Conservation (phyloP, 2,797 vertebrate species). For the Eulemur coronatus region DNA sequence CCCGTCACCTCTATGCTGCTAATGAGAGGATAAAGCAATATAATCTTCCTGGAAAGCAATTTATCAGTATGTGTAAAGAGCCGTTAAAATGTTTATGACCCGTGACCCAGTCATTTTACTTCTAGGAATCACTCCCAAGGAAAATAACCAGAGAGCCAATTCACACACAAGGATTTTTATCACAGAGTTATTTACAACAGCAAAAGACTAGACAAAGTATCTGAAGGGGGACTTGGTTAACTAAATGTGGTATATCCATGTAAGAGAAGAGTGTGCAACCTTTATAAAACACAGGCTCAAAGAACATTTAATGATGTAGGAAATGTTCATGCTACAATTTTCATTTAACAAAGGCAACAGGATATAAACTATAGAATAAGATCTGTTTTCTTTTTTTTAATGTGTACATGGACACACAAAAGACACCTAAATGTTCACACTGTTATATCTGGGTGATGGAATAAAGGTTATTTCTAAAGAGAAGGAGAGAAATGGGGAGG, state of each 20-base stretch:
- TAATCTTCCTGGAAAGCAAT: not conserved
- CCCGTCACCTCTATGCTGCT: not conserved
- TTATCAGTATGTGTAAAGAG: not conserved
- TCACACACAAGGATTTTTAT: not conserved
- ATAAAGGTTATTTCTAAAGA: not conserved
- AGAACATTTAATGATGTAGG: not conserved
- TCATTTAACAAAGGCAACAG: not conserved
- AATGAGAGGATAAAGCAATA: not conserved
- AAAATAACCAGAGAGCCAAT: not conserved
- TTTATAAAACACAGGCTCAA: not conserved
- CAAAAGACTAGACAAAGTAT: not conserved
- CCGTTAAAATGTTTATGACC: not conserved
- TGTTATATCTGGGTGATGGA: not conserved
- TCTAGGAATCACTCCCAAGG: constrained; percentile 4
- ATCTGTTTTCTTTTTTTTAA: not conserved
- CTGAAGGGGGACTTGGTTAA: not conserved
- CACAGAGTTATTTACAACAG: not conserved
- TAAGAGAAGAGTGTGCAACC: not conserved
- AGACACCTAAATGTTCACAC: not conserved
- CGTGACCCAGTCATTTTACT: not conserved
- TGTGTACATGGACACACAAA: not conserved
- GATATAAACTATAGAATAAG: not conserved
- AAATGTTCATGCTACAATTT: not conserved
- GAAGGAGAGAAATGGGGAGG: not conserved
- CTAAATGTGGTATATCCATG: not conserved